A percentile compares a stretch with the other conserved stretches of the same genome.
These are phyloP conservation scores for Phragmatobia fuliginosa DNA, from an alignment of 2,888 invertebrate species.

Conservation along the genomic window DNA sequence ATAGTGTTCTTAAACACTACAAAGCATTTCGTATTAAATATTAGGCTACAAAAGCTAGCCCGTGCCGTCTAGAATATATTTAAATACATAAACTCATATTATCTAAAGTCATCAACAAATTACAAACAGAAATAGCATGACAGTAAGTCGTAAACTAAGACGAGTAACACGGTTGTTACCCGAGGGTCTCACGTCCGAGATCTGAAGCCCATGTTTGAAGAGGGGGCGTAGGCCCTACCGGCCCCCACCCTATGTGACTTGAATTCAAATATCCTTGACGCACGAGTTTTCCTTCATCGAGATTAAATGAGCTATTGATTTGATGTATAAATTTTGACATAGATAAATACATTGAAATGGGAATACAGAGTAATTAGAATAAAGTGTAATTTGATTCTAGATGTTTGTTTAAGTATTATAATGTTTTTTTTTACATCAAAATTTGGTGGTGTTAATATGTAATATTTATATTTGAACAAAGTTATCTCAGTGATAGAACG, in stretches of 20 bases:
- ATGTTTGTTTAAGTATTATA: too few relatives aligned
- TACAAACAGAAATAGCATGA: constrained; percentile 4
- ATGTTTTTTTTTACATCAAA: neutral
- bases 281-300: constrained; percentile 14
- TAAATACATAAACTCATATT: neutral
- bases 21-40: too few relatives aligned
- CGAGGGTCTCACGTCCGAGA: constrained; percentile 56
- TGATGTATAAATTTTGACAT: constrained; percentile 11
- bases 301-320: constrained; percentile 22
- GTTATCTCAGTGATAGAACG: neutral
- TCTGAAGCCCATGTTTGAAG: constrained; percentile 49
- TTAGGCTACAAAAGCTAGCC: too few relatives aligned
- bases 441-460: neutral
- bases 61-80: neutral
- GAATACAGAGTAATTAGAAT: neutral
- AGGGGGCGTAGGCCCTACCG: constrained; percentile 16
- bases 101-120: constrained; percentile 4
- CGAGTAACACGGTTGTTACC: constrained; percentile 8
- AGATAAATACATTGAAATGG: neutral
- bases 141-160: constrained; percentile 15
- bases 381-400: too few relatives aligned
- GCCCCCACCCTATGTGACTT: constrained; percentile 20
- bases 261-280: constrained; percentile 20
- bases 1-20: neutral
- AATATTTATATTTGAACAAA: neutral